phyloP scores from a whole-genome alignment of 2,888 invertebrate species.

The Melitaea athalia region DNA sequence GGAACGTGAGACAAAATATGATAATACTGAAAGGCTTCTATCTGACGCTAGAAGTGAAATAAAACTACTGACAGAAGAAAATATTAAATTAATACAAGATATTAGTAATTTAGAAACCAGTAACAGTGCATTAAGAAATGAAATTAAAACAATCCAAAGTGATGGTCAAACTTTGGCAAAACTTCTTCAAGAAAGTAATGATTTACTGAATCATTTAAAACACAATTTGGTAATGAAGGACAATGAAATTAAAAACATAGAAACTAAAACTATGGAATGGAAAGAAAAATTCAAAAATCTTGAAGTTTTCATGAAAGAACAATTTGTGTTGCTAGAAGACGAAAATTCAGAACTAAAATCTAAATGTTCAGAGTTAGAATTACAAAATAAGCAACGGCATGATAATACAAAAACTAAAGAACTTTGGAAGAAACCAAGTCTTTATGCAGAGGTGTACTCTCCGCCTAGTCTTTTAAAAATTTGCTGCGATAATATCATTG shows the following conservation, averaged over 20 bases:
- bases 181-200: constrained; percentile 49
- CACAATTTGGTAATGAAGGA: constrained; percentile 55
- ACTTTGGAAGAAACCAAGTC: constrained; percentile 28
- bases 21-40: constrained; percentile 43
- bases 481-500: constrained; percentile 62
- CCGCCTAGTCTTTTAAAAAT: constrained; percentile 66
- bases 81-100: constrained; percentile 46
- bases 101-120: constrained; percentile 46
- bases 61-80: constrained; percentile 47
- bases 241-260: constrained; percentile 54
- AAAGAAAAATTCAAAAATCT: constrained; percentile 54
- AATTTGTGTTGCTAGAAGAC: constrained; percentile 51
- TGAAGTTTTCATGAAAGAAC: constrained; percentile 52
- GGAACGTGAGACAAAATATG: constrained; percentile 41
- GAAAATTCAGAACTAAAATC: constrained; percentile 57
- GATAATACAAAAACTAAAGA: constrained; percentile 27
- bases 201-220: constrained; percentile 52
- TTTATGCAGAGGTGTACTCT: constrained; percentile 44
- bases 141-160: constrained; percentile 47
- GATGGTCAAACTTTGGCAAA: constrained; percentile 47
- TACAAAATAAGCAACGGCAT: constrained; percentile 12
- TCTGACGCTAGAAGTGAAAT: constrained; percentile 51
- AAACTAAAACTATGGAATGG: constrained; percentile 54
- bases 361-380: constrained; percentile 21
- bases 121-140: constrained; percentile 43